Percentiles rank a stretch among this genome's conserved stretches.
phyloP scores from a whole-genome alignment of 2,113 vertebrate species.

The Esox niger region DNA sequence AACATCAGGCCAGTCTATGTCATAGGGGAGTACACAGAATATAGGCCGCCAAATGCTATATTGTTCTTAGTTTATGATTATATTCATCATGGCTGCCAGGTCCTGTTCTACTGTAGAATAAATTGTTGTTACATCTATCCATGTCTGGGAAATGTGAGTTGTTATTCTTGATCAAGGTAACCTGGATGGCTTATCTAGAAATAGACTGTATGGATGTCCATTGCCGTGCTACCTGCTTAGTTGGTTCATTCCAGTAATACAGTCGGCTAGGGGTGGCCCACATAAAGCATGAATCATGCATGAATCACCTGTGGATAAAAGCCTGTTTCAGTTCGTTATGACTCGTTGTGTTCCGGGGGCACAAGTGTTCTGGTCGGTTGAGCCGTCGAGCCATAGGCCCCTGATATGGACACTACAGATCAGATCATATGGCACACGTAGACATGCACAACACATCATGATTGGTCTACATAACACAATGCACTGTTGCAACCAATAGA shows the following conservation, averaged over 20 bases:
- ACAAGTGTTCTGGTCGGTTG: no score
- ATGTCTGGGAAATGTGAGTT: not conserved
- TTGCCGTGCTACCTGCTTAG: conserved; percentile 17
- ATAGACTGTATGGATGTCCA: not conserved
- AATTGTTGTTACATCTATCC: not conserved
- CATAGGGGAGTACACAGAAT: not conserved
- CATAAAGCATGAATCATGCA: conserved; percentile 48
- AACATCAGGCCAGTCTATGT: conserved; percentile 3
- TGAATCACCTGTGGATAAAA: conserved; percentile 46
- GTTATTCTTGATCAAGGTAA: not conserved
- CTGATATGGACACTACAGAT: no score
- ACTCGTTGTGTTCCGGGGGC: conserved; percentile 24
- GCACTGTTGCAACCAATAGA: no score
- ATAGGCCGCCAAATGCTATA: not conserved
- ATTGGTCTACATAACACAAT: no score
- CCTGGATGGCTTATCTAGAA: not conserved
- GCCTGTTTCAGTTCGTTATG: conserved; percentile 47
- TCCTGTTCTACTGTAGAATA: not conserved
- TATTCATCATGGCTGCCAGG: not conserved
- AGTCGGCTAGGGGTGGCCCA: conserved; percentile 42
- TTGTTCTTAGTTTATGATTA: not conserved
- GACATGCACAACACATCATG: no score
- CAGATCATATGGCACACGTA: no score
- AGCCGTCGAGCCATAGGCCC: no score
- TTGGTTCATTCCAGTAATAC: conserved; percentile 19